These are phyloP conservation scores for Dilophus febrilis DNA, from an alignment of 2,888 invertebrate species.

Conservation along the genomic window DNA sequence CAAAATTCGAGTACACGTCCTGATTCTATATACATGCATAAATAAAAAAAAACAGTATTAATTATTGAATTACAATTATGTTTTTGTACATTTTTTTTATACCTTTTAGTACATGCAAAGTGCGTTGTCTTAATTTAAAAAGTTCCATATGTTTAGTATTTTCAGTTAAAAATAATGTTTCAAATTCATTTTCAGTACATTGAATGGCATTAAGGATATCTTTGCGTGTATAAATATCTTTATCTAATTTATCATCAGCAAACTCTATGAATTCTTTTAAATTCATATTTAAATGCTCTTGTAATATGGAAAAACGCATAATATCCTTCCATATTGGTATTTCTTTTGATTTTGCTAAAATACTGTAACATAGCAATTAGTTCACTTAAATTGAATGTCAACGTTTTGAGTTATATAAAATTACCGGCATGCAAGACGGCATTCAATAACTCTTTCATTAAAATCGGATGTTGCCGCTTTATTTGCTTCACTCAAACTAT, in stretches of 20 bases:
- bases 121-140: slow-evolving; percentile 71
- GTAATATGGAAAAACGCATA: slow-evolving; percentile 55
- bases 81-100: slow-evolving; percentile 12
- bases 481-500: slow-evolving; percentile 74
- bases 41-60: too few relatives aligned
- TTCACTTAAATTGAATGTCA: slow-evolving; percentile 12
- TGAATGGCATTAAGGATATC: slow-evolving; percentile 48
- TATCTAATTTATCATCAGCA: slow-evolving; percentile 43
- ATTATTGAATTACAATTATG: background rate
- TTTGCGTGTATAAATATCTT: slow-evolving; percentile 46
- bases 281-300: slow-evolving; percentile 42
- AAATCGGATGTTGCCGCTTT: slow-evolving; percentile 87
- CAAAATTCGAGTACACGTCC: slow-evolving; percentile 65
- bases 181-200: slow-evolving; percentile 42
- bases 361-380: slow-evolving; percentile 25
- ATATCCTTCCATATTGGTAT: slow-evolving; percentile 43
- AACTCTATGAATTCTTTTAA: slow-evolving; percentile 53
- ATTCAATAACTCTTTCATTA: slow-evolving; percentile 89
- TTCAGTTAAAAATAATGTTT: slow-evolving; percentile 43
- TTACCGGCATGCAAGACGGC: slow-evolving; percentile 73
- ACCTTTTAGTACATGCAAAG: slow-evolving; percentile 76
- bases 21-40: slow-evolving; percentile 51
- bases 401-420: slow-evolving; percentile 10
- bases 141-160: slow-evolving; percentile 43
- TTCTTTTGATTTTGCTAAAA: slow-evolving; percentile 44